Evolutionary conservation across 2,113 vertebrate species (phyloP), one percentile per base, ranked within the genome.

Genomic region (Coreoperca whiteheadi): DNA sequence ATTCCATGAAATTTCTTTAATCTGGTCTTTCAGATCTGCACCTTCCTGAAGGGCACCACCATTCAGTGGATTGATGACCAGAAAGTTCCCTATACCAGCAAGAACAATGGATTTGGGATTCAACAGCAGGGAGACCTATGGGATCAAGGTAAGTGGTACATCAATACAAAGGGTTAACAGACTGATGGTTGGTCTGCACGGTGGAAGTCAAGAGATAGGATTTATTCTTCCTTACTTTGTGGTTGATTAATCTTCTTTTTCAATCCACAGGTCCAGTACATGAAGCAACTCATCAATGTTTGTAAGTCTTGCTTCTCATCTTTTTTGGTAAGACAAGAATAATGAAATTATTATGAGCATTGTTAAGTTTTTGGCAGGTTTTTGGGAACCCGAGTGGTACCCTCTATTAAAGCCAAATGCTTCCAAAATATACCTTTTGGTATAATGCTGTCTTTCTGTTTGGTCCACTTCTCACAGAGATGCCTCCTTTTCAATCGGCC

Each of bases 31-130:
- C 51, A 97, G 96, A 88, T 97, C 54, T 97, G 97, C 71, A 74
- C 71, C 57, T 96, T 97, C 56, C 0, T 96, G 23, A 87, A 91
- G 16, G 95, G 86, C 11, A 86, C 93, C 12, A 91, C 70, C 23
- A 32, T 89, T 37, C 34, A 89, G 30, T 96, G 96, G 95, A 95
- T 96, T 85, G 80, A 93, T 0, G 81, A 95, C 60, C 96, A 97
- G 75, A 93, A 81, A 61, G 96, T 97, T 23, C 96, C 96, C 0
- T 97, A 96, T 81, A 96, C 96, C 82, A 71, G 66, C 65, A 95
- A 94, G 74, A 94, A 91, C 84, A 89, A 84, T 6, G 91, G 95
- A 71, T 97, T 94, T 97, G 20, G 96, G 96, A 81, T 97, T 96
- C 77, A 96, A 97, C 77, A 92, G 81, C 71, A 77, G 8, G 25